These are phyloP conservation scores for Lepus europaeus DNA, from an alignment of 2,113 vertebrate species.

Conservation along the genomic window DNA sequence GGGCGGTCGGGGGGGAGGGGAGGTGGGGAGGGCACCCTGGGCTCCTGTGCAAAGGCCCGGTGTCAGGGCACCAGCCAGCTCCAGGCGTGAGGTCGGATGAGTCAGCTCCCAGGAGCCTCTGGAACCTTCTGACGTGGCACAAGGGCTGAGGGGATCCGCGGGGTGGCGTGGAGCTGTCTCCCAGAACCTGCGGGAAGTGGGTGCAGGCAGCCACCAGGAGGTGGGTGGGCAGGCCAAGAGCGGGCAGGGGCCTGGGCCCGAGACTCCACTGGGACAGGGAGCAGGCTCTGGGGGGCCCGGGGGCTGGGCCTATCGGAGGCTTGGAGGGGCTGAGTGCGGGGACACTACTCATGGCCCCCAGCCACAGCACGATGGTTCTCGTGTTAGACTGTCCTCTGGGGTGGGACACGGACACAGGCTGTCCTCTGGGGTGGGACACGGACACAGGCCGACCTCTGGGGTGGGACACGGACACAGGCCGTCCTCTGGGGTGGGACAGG, in stretches of 20 bases:
- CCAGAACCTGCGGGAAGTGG: not conserved
- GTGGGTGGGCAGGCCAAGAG: not conserved
- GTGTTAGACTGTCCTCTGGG: too few species aligned
- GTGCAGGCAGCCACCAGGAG: not conserved
- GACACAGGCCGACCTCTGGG: too few species aligned
- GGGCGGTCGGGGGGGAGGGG: too few species aligned
- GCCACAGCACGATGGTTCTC: not conserved
- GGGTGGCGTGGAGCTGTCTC: not conserved
- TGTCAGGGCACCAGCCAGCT: too few species aligned
- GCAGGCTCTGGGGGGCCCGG: not conserved
- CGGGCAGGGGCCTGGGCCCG: too few species aligned
- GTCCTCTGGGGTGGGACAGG: too few species aligned
- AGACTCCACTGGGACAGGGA: too few species aligned
- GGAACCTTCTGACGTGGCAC: not conserved
- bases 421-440: too few species aligned
- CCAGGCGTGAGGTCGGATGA: accelerated
- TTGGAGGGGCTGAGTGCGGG: not conserved
- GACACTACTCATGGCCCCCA: not conserved
- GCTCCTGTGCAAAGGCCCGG: not conserved
- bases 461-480: too few species aligned
- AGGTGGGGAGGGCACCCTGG: accelerated
- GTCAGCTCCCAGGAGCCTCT: not conserved
- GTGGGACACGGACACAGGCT: too few species aligned
- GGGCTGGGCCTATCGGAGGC: not conserved
- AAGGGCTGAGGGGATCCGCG: not conserved